Conservation (phyloP, 2,113 vertebrate genomes). For the Grammomys surdaster region DNA sequence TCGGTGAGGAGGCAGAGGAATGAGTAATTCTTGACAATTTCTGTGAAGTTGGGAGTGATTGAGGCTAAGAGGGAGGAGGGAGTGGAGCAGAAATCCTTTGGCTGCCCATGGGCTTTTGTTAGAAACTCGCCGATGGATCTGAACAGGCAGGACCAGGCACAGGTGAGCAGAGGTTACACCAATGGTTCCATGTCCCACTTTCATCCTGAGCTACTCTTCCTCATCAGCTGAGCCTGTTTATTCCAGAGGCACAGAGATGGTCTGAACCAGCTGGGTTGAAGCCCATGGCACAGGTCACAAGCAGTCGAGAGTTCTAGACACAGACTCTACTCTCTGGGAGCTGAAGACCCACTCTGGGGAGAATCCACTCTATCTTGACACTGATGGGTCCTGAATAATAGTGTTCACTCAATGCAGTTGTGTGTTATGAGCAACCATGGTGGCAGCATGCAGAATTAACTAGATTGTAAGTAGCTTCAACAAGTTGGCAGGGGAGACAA, state of each 20-base stretch:
- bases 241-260: no score
- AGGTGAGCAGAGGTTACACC: not conserved
- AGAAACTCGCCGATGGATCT: not conserved
- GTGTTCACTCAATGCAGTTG: not conserved
- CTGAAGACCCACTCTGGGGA: not conserved
- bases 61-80: not conserved
- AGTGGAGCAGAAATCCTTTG: not conserved
- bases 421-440: not conserved
- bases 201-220: not conserved
- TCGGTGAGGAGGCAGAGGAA: not conserved
- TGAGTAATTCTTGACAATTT: not conserved
- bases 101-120: not conserved
- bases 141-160: not conserved
- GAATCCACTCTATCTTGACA: not conserved
- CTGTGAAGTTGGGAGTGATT: not conserved
- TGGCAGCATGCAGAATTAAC: not conserved
- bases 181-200: not conserved
- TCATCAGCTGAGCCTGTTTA: not conserved
- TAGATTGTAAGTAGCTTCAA: not conserved
- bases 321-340: no score
- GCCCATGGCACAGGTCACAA: not conserved
- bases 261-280: no score
- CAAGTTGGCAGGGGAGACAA: not conserved
- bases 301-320: not conserved
- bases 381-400: no score